Evolutionary conservation across 2,888 invertebrate species (phyloP).

Genomic region (Drosophila hawaiiensis): DNA sequence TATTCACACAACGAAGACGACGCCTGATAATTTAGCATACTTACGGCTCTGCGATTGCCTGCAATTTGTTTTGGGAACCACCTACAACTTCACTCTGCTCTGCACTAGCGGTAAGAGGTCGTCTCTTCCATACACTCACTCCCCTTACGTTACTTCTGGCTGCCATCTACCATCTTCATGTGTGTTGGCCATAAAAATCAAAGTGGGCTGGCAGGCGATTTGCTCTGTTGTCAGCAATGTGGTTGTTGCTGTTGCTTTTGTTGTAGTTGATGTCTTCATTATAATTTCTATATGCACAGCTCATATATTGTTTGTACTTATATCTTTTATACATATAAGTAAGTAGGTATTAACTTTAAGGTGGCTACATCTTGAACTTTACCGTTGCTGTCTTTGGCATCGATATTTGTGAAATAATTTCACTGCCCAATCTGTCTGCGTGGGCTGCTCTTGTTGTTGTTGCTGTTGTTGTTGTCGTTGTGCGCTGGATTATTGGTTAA

Average conservation of each 20-base stretch:
- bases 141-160: slow-evolving; percentile 8
- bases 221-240: slow-evolving; percentile 64
- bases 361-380: slow-evolving; percentile 13
- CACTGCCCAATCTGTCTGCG: slow-evolving; percentile 62
- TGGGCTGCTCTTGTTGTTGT: slow-evolving; percentile 41
- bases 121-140: slow-evolving; percentile 34
- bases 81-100: slow-evolving; percentile 62
- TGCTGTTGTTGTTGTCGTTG: not conserved
- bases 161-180: slow-evolving; percentile 48
- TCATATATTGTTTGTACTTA: slow-evolving; percentile 36
- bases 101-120: slow-evolving; percentile 63
- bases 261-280: slow-evolving; percentile 77
- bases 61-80: slow-evolving; percentile 78
- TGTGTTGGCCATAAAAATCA: slow-evolving; percentile 74
- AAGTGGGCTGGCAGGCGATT: slow-evolving; percentile 80
- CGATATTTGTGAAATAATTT: slow-evolving; percentile 67
- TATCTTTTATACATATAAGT: slow-evolving; percentile 13
- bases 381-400: slow-evolving; percentile 17
- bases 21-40: slow-evolving; percentile 77
- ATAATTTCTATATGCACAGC: slow-evolving; percentile 73
- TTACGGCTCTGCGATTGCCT: slow-evolving; percentile 74
- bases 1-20: slow-evolving; percentile 60
- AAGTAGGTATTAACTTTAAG: slow-evolving; percentile 29
- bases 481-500: slow-evolving; percentile 69
- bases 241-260: slow-evolving; percentile 18